Conservation (phyloP, 64 coral and sea anemone genomes). For the Pocillopora damicornis region DNA sequence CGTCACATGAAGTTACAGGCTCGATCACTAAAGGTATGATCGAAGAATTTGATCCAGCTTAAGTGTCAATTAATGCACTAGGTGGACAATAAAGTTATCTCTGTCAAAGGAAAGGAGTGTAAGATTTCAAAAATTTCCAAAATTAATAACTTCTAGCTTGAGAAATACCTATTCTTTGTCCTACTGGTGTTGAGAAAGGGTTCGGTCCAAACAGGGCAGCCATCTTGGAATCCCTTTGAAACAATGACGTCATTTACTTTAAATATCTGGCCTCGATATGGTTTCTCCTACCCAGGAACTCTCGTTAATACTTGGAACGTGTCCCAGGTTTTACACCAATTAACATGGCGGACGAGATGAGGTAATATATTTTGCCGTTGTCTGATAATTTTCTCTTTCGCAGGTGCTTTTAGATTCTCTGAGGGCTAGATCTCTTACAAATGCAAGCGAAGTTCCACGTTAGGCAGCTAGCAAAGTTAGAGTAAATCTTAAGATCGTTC, state of each 20-base stretch:
- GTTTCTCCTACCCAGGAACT: slow-evolving; percentile 33
- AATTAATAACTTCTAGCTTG: slow-evolving; percentile 5
- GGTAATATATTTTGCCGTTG: slow-evolving; percentile 18
- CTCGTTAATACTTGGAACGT: slow-evolving; percentile 15
- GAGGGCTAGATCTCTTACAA: neutral
- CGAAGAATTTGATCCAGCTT: neutral
- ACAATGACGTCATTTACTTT: slow-evolving; percentile 78
- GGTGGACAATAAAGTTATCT: neutral
- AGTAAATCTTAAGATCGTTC: no score
- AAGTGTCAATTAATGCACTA: neutral
- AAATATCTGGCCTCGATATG: slow-evolving; percentile 59
- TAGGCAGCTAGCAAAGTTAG: neutral
- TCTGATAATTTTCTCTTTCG: neutral
- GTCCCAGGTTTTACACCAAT: slow-evolving; percentile 29
- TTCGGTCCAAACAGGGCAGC: slow-evolving; percentile 87
- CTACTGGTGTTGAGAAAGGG: slow-evolving; percentile 90
- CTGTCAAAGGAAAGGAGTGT: neutral
- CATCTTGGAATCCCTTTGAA: slow-evolving; percentile 68
- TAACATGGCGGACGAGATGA: slow-evolving; percentile 67
- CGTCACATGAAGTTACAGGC: neutral
- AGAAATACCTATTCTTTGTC: slow-evolving; percentile 94
- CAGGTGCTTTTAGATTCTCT: neutral
- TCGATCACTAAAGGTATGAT: neutral
- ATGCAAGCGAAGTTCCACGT: neutral
- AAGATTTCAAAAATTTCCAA: neutral